Percentiles rank a stretch among this genome's conserved stretches.
These are phyloP conservation scores for Ectemnius cavifrons DNA, from an alignment of 2,888 invertebrate species.

Conservation along the genomic window DNA sequence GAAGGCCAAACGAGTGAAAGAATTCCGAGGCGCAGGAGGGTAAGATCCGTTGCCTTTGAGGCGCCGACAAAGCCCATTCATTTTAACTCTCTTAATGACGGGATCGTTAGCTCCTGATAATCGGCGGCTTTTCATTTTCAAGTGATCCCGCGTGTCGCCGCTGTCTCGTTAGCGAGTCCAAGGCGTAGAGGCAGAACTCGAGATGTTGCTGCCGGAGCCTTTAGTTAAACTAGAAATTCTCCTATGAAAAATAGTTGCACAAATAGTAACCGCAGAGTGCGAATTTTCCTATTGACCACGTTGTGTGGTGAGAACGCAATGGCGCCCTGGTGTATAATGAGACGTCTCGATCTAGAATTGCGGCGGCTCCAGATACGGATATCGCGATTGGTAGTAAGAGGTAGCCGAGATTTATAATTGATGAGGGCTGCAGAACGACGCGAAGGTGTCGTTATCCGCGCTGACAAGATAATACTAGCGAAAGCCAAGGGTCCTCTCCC, in stretches of 20 bases:
- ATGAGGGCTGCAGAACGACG: constrained; percentile 73
- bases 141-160: constrained; percentile 27
- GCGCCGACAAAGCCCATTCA: constrained; percentile 51
- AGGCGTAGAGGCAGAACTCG: not conserved
- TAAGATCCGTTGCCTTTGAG: constrained; percentile 41
- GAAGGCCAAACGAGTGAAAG: constrained; percentile 42
- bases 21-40: constrained; percentile 39
- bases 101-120: constrained; percentile 50
- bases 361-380: constrained; percentile 61
- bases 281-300: constrained; percentile 11
- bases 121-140: constrained; percentile 35
- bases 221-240: not conserved
- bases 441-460: constrained; percentile 74
- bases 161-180: constrained; percentile 32
- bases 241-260: not conserved
- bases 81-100: constrained; percentile 57
- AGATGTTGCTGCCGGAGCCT: not conserved
- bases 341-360: constrained; percentile 66
- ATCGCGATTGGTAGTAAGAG: constrained; percentile 65
- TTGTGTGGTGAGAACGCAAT: constrained; percentile 52
- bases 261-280: not conserved
- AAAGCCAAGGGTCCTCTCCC: constrained; percentile 61
- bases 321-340: constrained; percentile 63
- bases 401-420: constrained; percentile 73
- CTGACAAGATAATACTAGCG: constrained; percentile 75